Evolutionary conservation across 1,140 invertebrate genomes (phyloP), one percentile per base, ranked within the genome.

Genomic region (Drosophila navojoa): DNA sequence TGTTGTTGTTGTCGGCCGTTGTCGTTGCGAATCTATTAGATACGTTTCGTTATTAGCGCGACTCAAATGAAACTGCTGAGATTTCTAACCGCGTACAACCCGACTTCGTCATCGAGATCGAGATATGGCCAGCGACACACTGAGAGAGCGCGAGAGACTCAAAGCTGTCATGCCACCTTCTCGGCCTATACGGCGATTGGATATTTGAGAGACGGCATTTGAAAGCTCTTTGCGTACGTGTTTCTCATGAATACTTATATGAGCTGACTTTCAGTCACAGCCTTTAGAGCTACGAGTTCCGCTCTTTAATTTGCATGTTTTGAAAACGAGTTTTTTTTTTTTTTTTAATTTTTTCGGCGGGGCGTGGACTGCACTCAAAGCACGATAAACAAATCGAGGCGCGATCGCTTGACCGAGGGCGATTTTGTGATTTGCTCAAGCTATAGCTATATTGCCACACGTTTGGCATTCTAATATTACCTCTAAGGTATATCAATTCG

Each of bases 21-120:
- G 54, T 58, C 66, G 77, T 69, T 77, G 82, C 84, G 84, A 84
- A 89, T 89, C 85, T 86, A 32, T 27, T 45, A 58, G 74, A 76
- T 76, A 76, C 73, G 73, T 76, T 71, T 75, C 80, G 77, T 90
- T 91, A 79, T 87, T 89, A 90, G 81, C 90, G 85, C 90, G 90
- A 82, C 90, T 91, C 86, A 90, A 90, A 87, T 91, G 79, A 90
- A 91, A 91, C 90, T 91, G 84, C 70, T 71, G 67, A 80, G 79
- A 87, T 82, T 79, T 73, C 66, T 63, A 68, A 32, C 10, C 57
- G 61, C 54, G 63, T 53, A 38, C 62, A 42, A 72, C 67, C 67
- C 70, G 25, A 47, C 61, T 64, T 60, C 58, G 77, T 61, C 82
- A 50, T 44, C 49, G 45, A 32, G 45, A 32, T 50, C 76, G 71